Conservation (phyloP, 2,797 vertebrate genomes). For the Pterois miles region DNA sequence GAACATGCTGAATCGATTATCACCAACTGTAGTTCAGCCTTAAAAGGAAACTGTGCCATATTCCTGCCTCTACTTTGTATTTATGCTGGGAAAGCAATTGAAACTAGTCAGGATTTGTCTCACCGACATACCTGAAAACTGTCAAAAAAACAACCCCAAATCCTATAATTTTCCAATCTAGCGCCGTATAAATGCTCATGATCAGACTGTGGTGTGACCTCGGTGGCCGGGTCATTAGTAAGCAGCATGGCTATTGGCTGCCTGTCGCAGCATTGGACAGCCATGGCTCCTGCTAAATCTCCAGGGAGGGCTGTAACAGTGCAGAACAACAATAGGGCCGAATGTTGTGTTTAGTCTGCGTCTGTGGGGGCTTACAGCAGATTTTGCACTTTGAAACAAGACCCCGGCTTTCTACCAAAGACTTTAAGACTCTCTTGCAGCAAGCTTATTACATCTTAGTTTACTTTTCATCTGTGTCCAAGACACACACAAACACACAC, state of each 20-base stretch:
- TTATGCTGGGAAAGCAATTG: constrained; percentile 41
- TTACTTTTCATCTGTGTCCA: constrained; percentile 80
- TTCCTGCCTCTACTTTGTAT: constrained; percentile 29
- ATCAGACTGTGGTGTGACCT: constrained; percentile 62
- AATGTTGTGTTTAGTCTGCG: constrained; percentile 86
- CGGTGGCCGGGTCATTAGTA: constrained; percentile 49
- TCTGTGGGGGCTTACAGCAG: constrained; percentile 83
- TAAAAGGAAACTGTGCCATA: constrained; percentile 28
- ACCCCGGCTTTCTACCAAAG: constrained; percentile 66
- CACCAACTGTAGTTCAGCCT: constrained; percentile 41
- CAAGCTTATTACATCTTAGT: constrained; percentile 75
- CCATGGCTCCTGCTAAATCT: constrained; percentile 69
- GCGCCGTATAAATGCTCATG: constrained; percentile 18
- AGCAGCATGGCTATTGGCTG: constrained; percentile 61
- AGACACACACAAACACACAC: constrained; percentile 63
- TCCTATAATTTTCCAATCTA: constrained; percentile 52
- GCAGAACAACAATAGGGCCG: constrained; percentile 80
- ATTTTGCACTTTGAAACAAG: constrained; percentile 79
- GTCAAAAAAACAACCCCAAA: constrained; percentile 43
- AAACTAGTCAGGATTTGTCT: constrained; percentile 40
- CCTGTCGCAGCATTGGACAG: constrained; percentile 31
- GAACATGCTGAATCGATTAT: constrained; percentile 73
- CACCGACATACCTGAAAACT: constrained; percentile 49
- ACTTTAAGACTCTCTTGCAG: constrained; percentile 77
- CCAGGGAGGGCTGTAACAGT: constrained; percentile 70